phyloP scores from a whole-genome alignment of 1,140 invertebrate genomes.

The Trachymyrmex septentrionalis region DNA sequence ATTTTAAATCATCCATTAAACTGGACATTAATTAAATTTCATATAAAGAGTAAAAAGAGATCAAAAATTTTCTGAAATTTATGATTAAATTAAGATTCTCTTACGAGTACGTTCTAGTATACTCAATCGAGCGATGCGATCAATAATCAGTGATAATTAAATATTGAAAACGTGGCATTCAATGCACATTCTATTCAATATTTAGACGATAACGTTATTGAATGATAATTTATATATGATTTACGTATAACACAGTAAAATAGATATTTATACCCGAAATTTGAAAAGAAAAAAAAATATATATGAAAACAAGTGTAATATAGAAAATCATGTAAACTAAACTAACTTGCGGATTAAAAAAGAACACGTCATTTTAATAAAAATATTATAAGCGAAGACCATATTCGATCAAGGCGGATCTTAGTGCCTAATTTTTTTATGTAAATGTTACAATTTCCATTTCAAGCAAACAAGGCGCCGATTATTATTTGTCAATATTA shows the following conservation, averaged over 20 bases:
- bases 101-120: background rate
- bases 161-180: slow-evolving; percentile 16
- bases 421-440: too few species aligned
- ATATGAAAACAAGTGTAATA: background rate
- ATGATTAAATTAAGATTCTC: background rate
- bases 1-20: background rate
- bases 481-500: too few species aligned
- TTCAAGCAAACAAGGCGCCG: too few species aligned
- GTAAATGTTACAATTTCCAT: too few species aligned
- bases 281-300: background rate
- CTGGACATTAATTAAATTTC: slow-evolving; percentile 1
- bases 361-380: background rate
- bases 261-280: background rate
- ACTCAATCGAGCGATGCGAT: slow-evolving; percentile 45
- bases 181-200: background rate
- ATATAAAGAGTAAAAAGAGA: background rate
- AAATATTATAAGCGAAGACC: too few species aligned
- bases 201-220: background rate
- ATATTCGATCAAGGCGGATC: too few species aligned
- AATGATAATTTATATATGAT: background rate
- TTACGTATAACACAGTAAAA: background rate
- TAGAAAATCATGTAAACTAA: background rate
- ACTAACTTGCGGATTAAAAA: background rate
- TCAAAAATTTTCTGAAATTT: slow-evolving; percentile 21
- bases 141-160: slow-evolving; percentile 46